Evolutionary conservation across 2,888 invertebrate species (phyloP).

Genomic region (Cordilura impudica): DNA sequence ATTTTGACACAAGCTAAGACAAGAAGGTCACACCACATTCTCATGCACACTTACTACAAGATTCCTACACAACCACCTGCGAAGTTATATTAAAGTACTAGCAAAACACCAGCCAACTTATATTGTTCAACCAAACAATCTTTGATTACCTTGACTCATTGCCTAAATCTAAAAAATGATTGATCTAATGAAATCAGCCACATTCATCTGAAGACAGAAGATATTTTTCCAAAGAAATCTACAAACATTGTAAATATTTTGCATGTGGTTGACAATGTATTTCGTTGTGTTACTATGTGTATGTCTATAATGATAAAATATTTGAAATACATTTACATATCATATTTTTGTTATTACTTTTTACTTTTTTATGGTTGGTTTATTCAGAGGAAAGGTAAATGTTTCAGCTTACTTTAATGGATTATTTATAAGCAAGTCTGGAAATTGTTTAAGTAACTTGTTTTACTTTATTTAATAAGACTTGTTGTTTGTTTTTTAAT

Average conservation of each 20-base stretch:
- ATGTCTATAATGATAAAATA: background rate
- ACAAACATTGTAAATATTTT: background rate
- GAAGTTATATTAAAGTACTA: too few species aligned
- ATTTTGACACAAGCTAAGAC: background rate
- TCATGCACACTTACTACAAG: too few species aligned
- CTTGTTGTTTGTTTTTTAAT: background rate
- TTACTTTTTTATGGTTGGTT: background rate
- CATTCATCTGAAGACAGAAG: background rate
- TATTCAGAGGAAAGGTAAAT: background rate
- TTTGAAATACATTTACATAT: too few species aligned
- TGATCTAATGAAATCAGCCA: conserved; percentile 5
- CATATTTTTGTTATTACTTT: too few species aligned
- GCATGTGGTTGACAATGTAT: background rate
- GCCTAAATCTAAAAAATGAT: conserved; percentile 19
- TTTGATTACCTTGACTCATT: conserved; percentile 28
- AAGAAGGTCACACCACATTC: too few species aligned
- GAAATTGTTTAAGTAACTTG: too few species aligned
- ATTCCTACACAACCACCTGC: too few species aligned
- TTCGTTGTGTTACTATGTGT: too few species aligned
- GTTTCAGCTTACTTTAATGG: background rate
- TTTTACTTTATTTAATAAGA: too few species aligned
- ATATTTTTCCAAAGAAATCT: background rate
- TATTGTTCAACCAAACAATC: conserved; percentile 11
- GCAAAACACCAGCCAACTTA: background rate
- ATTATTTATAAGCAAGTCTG: background rate